A percentile compares a stretch with the other conserved stretches of the same genome.
phyloP scores from a whole-genome alignment of 2,113 vertebrate species.

The Rhagologus leucostigma region DNA sequence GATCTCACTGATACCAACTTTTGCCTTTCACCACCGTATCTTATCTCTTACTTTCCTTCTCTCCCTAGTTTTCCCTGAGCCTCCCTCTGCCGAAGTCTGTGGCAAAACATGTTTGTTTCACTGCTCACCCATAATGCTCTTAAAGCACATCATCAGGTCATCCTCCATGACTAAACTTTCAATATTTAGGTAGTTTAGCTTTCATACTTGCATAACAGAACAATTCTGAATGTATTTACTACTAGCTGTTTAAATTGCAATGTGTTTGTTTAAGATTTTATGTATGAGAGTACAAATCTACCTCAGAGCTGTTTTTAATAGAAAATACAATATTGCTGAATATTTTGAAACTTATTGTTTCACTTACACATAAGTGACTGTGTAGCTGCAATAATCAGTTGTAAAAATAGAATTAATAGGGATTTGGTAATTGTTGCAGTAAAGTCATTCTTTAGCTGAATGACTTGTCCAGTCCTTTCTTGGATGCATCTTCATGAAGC shows the following conservation, averaged over 20 bases:
- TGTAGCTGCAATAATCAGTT: neutral
- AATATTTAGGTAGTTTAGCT: neutral
- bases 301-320: neutral
- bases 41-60: constrained; percentile 36
- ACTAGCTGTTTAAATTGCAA: neutral
- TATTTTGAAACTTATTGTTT: neutral
- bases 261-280: neutral
- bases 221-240: neutral
- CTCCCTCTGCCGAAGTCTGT: neutral
- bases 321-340: neutral
- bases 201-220: neutral
- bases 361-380: neutral
- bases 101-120: neutral
- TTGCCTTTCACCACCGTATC: constrained; percentile 8
- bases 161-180: neutral
- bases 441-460: neutral
- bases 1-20: constrained; percentile 14
- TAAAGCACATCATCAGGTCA: neutral
- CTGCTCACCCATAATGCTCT: neutral
- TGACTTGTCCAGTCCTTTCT: neutral
- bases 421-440: neutral
- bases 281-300: neutral
- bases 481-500: neutral
- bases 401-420: neutral
- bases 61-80: neutral